phyloP scores from a whole-genome alignment of 2,888 invertebrate species.

The Loripinus fragilis region DNA sequence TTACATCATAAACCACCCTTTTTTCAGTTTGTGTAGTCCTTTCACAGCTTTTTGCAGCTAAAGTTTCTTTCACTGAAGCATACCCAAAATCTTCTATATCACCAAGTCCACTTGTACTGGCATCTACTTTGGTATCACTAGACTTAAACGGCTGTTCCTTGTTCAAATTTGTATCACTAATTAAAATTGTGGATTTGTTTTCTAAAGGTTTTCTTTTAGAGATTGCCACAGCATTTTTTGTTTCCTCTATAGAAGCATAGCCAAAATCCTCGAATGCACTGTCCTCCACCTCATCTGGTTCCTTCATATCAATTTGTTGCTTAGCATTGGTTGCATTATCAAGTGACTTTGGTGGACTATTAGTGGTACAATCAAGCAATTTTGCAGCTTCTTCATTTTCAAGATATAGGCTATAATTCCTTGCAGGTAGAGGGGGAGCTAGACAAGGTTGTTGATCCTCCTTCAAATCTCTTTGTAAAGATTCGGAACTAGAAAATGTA shows the following conservation, averaged over 20 bases:
- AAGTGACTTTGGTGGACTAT: neutral
- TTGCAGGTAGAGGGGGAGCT: constrained; percentile 68
- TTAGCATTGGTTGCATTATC: neutral
- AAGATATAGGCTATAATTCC: constrained; percentile 64
- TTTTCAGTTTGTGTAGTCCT: neutral
- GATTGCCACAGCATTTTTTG: neutral
- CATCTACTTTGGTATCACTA: neutral
- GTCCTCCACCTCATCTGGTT: neutral
- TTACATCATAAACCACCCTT: too few species aligned
- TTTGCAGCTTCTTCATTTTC: constrained; percentile 50
- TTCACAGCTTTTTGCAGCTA: neutral
- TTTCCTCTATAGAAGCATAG: neutral
- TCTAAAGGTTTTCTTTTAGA: too few species aligned
- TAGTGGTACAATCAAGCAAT: neutral
- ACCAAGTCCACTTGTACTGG: neutral
- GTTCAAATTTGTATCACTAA: neutral
- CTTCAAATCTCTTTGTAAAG: constrained; percentile 8
- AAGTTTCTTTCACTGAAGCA: neutral
- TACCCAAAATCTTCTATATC: constrained; percentile 3
- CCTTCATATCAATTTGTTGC: neutral
- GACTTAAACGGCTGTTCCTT: neutral
- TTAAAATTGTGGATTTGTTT: too few species aligned
- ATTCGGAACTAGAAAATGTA: constrained; percentile 29
- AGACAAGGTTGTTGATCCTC: neutral
- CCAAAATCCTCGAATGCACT: constrained; percentile 15